These are phyloP conservation scores for Malaclemys terrapin DNA, from an alignment of 2,113 vertebrate species.

Conservation along the genomic window DNA sequence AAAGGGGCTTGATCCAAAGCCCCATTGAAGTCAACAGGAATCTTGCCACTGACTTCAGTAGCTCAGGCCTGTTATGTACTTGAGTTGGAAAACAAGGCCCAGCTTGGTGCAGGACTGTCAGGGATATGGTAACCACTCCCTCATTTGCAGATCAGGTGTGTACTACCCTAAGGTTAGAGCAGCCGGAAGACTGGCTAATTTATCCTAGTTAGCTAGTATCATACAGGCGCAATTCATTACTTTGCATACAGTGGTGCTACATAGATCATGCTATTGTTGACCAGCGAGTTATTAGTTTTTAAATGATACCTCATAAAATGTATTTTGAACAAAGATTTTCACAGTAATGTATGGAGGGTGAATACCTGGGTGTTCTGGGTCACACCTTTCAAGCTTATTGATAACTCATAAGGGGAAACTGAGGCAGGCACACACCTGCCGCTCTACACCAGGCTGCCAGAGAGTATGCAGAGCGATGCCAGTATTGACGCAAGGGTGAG, in stretches of 20 bases:
- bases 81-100: not conserved
- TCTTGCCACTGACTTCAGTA: not conserved
- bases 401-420: not conserved
- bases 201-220: not conserved
- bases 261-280: not conserved
- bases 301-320: not conserved
- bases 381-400: not conserved
- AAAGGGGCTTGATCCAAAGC: not conserved
- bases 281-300: not conserved
- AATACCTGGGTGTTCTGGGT: not conserved
- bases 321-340: not conserved
- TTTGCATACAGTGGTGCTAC: not conserved
- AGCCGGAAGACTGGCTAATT: not conserved
- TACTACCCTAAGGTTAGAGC: not conserved
- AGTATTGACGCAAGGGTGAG: not conserved
- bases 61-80: rapidly evolving
- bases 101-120: not conserved
- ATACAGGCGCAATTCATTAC: not conserved
- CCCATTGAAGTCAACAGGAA: not conserved
- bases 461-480: not conserved
- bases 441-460: not conserved
- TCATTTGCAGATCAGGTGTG: not conserved
- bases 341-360: not conserved
- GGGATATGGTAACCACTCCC: no score
- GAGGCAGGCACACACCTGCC: not conserved